Evolutionary conservation across 2,113 vertebrate species (phyloP).

Genomic region (Bombycilla garrulus): DNA sequence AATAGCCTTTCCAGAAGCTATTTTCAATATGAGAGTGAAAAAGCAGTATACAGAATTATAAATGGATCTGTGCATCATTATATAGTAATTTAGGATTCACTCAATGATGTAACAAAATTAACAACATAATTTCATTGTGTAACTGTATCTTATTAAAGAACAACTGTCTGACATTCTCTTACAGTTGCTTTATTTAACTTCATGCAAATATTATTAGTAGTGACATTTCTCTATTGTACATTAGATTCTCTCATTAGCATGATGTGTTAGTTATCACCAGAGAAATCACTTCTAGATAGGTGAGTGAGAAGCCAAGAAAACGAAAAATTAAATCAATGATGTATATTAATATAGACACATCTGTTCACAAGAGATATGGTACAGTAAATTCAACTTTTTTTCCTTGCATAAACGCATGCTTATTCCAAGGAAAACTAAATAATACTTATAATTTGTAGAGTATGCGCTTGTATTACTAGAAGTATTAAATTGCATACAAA

Average conservation of each 20-base stretch:
- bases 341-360: constrained; percentile 71
- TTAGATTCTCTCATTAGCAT: constrained; percentile 80
- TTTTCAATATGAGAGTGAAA: constrained; percentile 60
- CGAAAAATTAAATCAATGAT: constrained; percentile 76
- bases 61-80: constrained; percentile 76
- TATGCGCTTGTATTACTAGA: not conserved
- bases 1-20: constrained; percentile 61
- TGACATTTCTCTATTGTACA: constrained; percentile 83
- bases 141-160: constrained; percentile 81
- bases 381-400: constrained; percentile 66
- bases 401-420: constrained; percentile 47
- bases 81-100: constrained; percentile 80
- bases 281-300: constrained; percentile 79
- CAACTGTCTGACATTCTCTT: constrained; percentile 80
- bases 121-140: constrained; percentile 81
- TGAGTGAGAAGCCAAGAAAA: constrained; percentile 75
- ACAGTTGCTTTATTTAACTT: constrained; percentile 83
- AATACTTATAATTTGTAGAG: constrained; percentile 6
- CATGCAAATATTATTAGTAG: constrained; percentile 82
- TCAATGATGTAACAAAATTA: constrained; percentile 82
- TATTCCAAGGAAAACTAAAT: constrained; percentile 56
- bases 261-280: constrained; percentile 81
- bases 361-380: constrained; percentile 70
- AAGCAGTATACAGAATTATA: constrained; percentile 73
- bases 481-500: not conserved